A percentile compares a stretch with the other conserved stretches of the same genome.
Conservation (phyloP, 1,140 invertebrate species). For the Lepidotrigona ventralis region DNA sequence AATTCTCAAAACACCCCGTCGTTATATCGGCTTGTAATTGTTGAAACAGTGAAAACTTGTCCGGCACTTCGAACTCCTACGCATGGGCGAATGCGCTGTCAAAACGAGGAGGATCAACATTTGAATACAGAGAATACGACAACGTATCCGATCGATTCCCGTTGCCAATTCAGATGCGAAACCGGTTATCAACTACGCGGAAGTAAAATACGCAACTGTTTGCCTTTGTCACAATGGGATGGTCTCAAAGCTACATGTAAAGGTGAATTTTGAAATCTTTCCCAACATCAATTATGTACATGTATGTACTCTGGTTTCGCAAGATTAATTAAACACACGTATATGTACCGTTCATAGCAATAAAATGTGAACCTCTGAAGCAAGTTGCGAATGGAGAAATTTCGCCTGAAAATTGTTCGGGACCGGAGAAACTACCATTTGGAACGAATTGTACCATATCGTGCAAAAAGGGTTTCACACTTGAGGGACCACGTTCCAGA, state of each 20-base stretch:
- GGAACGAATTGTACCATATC: slow-evolving; percentile 81
- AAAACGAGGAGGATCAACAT: slow-evolving; percentile 76
- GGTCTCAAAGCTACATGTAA: slow-evolving; percentile 85
- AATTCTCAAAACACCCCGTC: background rate
- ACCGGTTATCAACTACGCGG: slow-evolving; percentile 84
- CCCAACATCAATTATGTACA: background rate
- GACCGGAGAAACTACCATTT: slow-evolving; percentile 78
- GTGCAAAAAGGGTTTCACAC: slow-evolving; percentile 82
- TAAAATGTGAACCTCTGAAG: slow-evolving; percentile 81
- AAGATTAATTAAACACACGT: background rate
- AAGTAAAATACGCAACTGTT: slow-evolving; percentile 84
- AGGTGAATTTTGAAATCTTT: slow-evolving; percentile 75
- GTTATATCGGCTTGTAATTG: background rate
- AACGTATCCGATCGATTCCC: slow-evolving; percentile 82
- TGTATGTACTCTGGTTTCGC: too few species aligned
- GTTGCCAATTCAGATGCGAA: slow-evolving; percentile 85
- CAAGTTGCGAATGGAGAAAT: slow-evolving; percentile 79
- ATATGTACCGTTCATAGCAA: slow-evolving; percentile 73
- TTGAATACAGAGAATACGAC: slow-evolving; percentile 48
- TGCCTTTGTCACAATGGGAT: slow-evolving; percentile 86
- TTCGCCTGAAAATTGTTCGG: slow-evolving; percentile 78
- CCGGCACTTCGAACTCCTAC: slow-evolving; percentile 79
- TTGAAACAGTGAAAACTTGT: slow-evolving; percentile 83
- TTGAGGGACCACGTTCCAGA: slow-evolving; percentile 78
- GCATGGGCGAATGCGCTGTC: slow-evolving; percentile 83